Percentiles rank a stretch among this genome's conserved stretches.
Conservation (phyloP, 2,888 invertebrate genomes). For the Tenthredo scrophulariae region DNA sequence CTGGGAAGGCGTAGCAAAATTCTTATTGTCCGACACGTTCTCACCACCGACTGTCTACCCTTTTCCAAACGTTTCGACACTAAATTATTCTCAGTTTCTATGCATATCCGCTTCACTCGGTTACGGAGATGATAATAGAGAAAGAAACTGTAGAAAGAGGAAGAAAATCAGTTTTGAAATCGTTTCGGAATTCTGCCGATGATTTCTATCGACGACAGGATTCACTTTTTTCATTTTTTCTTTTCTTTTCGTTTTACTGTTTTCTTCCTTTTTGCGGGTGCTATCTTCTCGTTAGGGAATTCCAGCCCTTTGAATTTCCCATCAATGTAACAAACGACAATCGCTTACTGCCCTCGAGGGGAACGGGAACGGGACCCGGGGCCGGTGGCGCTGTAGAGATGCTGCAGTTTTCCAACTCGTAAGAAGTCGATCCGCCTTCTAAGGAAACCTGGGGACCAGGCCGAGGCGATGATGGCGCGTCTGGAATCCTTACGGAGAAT, state of each 20-base stretch:
- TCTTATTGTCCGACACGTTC: constrained; percentile 28
- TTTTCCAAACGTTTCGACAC: constrained; percentile 9
- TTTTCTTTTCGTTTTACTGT: too few species aligned
- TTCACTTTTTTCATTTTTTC: not conserved
- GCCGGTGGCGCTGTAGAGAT: not conserved
- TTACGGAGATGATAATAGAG: not conserved
- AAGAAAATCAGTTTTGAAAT: not conserved
- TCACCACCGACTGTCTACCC: not conserved
- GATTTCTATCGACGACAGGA: not conserved
- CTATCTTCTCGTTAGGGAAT: constrained; percentile 46
- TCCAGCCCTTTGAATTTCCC: constrained; percentile 19
- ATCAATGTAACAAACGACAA: constrained; percentile 41
- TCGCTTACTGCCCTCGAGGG: constrained; percentile 1
- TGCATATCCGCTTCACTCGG: not conserved
- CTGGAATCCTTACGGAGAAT: constrained; percentile 62
- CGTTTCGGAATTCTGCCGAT: not conserved
- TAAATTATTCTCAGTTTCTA: not conserved
- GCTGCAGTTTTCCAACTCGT: constrained; percentile 25
- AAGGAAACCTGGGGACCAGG: constrained; percentile 66
- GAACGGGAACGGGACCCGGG: not conserved
- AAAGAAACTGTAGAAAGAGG: not conserved
- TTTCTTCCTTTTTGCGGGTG: not conserved
- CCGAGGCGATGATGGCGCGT: constrained; percentile 61
- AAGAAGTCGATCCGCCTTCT: constrained; percentile 60
- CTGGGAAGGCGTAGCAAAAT: constrained; percentile 30